phyloP scores from a whole-genome alignment of 2,797 vertebrate species.

The Ptychadena robeensis region DNA sequence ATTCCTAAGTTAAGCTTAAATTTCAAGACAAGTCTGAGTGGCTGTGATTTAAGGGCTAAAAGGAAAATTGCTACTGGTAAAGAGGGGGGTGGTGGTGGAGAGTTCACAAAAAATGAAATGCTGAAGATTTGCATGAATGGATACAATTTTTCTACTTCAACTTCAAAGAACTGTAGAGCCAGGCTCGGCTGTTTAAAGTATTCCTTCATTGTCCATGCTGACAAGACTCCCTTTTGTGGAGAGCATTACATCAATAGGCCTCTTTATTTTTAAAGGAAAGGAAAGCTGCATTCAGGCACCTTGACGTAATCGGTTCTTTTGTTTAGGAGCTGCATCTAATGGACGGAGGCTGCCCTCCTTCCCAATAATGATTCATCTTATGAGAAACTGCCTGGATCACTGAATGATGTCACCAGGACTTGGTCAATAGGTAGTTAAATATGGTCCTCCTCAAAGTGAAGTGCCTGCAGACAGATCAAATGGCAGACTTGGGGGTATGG shows the following conservation, averaged over 20 bases:
- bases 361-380: conserved; percentile 55
- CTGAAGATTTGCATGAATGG: conserved; percentile 44
- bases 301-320: conserved; percentile 41
- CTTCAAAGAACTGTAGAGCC: conserved; percentile 56
- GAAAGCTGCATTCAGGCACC: conserved; percentile 25
- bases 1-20: conserved; percentile 23
- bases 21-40: conserved; percentile 40
- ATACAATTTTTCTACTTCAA: conserved; percentile 40
- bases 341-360: conserved; percentile 45
- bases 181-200: conserved; percentile 50
- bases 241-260: conserved; percentile 56
- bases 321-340: conserved; percentile 38
- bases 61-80: conserved; percentile 1
- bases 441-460: conserved; percentile 34
- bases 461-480: conserved; percentile 36
- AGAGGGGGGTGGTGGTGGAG: neutral
- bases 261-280: conserved; percentile 33
- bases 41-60: neutral
- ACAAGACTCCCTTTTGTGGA: conserved; percentile 61
- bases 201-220: conserved; percentile 48
- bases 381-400: conserved; percentile 20
- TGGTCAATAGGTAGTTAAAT: conserved; percentile 56
- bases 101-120: neutral
- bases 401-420: conserved; percentile 49
- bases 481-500: conserved; percentile 14